Evolutionary conservation across 2,888 invertebrate genomes (phyloP), one percentile per base, ranked within the genome.

Genomic region (Lampropteryx suffumata): DNA sequence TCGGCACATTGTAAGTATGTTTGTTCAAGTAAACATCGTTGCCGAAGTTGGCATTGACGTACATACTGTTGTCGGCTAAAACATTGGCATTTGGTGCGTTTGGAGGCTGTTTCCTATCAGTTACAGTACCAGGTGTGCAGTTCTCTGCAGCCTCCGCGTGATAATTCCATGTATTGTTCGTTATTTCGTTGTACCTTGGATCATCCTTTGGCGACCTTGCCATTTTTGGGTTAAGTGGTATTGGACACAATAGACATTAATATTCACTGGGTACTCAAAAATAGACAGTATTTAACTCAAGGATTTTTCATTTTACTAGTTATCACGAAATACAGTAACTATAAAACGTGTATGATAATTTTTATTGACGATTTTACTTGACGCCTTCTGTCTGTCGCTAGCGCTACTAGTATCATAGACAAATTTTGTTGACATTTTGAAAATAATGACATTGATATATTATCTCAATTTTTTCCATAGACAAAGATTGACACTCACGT

Each of bases 171-270:
- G 85, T 79, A 78, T 82, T 87, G 69, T 77, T 78, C 70, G 81
- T 73, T 65, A 83, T 69, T 71, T 90, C 88, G 67, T 76, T 83
- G 78, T 80, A 89, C 71, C 82, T 78, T 61, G 85, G 79, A 76
- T 89, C 87, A 79, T 90, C 90, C 66, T 85, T 84, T 63, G 84
- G 83, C 84, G 88, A 87, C 85, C 90, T 90, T 85, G 89, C 87
- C 90, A 91, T 91, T 76, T 83, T 82, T 82, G 80, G 57, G 79
- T 78, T 76, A 79, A 65, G 68, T 72, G 68, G 69, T 56, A 66
- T 60, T 64, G 56, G 67, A 64, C 71, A 71, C 70, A 69, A 65
- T 55, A 56, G 69, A 63, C 72, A 74, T 72, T 54, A 61, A 71
- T 54, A 66, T 57, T 63, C 55, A 58, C 65, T 57, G 45, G 45